These are phyloP conservation scores for Sparidentex hasta DNA, from an alignment of 2,797 vertebrate genomes.

Conservation along the genomic window DNA sequence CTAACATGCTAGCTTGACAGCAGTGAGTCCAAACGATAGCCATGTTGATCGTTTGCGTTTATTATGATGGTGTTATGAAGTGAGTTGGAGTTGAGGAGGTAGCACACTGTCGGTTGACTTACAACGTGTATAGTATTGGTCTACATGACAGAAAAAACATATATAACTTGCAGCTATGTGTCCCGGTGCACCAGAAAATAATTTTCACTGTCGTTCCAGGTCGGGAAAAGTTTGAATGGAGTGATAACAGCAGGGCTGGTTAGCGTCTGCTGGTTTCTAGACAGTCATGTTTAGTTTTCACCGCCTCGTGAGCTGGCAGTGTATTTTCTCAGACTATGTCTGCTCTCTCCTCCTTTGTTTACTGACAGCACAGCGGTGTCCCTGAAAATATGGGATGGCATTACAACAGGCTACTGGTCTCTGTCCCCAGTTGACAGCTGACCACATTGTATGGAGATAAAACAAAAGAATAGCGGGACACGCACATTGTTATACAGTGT, in stretches of 20 bases:
- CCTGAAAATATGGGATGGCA: constrained; percentile 72
- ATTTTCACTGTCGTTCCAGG: not conserved
- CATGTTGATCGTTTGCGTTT: too few species aligned
- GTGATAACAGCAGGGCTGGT: constrained; percentile 29
- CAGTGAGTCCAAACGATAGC: too few species aligned
- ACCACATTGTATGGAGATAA: constrained; percentile 24
- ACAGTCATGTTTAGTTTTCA: constrained; percentile 47
- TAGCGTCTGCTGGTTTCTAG: constrained; percentile 27
- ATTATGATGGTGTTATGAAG: too few species aligned
- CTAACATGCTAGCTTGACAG: too few species aligned
- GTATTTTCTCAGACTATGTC: constrained; percentile 64
- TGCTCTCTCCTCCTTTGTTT: constrained; percentile 63
- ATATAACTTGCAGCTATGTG: not conserved
- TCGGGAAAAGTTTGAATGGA: constrained; percentile 27
- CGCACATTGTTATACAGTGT: not conserved
- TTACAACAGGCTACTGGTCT: constrained; percentile 41
- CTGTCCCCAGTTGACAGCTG: constrained; percentile 32
- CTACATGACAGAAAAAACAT: not conserved
- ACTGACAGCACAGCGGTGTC: constrained; percentile 69
- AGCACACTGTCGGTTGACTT: too few species aligned
- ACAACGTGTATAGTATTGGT: not conserved
- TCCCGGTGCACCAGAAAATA: constrained; percentile 16
- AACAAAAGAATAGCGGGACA: constrained; percentile 23
- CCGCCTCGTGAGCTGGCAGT: constrained; percentile 9
- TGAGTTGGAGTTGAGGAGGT: too few species aligned